Base-by-base conservation (phyloP, 2,888 invertebrate genomes). In the Eurois occulta region DNA sequence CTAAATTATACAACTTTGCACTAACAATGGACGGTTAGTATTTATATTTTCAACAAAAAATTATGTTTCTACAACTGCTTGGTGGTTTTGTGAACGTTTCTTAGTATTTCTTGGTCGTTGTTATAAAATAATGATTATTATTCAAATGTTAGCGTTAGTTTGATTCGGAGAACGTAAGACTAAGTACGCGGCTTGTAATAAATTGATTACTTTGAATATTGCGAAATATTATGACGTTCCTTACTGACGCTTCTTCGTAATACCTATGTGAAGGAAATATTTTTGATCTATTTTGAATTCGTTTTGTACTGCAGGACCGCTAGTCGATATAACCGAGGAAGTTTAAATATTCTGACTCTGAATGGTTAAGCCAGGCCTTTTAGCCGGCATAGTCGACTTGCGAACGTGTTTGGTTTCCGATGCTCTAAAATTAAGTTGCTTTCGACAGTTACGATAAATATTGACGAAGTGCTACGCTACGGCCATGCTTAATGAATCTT, bases 1-100 rank as follows among this genome's bases (percentile, higher is more conserved):
- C 92, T 90, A 94, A 94, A 94, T 94, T 94, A 94, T 94, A 94
- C 94, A 94, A 93, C 91, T 87, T 89, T 85, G 87, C 86, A 88
- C 85, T 90, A 94, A 95, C 95, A 95, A 95, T 94, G 88, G 93
- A 83, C 88, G 90, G 87, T 89, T 72, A 85, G 78, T 92, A 85
- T 92, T 89, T 91, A 91, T 91, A 91, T 90, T 92, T 91, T 91
- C 90, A 91, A 89, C 83, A 90, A 83, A 80, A 86, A 86, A 86
- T 79, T 87, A 86, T 86, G 87, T 86, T 86, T 83, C 80, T 82
- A 74, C 85, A 78, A 83, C 64, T 75, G 80, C 82, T 86, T 83
- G 73, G 80, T 79, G 72, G 81, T 83, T 89, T 83, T 75, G 71
- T 58, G 71, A 81, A 55, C 68, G 55, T 82, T 81, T 83, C 77